Evolutionary conservation across 2,888 invertebrate genomes (phyloP).

Genomic region (Rhodophaea formosa): DNA sequence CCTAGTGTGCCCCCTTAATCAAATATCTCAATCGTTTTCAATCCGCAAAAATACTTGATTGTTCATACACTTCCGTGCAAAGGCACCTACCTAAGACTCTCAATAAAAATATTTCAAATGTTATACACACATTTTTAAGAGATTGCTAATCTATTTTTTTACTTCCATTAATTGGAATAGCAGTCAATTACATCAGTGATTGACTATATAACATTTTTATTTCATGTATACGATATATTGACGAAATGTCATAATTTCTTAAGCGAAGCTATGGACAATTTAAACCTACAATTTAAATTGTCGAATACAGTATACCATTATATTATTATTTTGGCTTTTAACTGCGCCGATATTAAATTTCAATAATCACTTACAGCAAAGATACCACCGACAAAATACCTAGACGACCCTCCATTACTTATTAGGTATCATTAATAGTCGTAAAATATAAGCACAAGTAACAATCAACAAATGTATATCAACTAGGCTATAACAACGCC

Average conservation of each 20-base stretch:
- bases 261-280: neutral
- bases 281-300: neutral
- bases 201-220: neutral
- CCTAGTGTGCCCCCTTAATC: no score
- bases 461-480: slow-evolving; percentile 59
- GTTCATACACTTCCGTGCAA: no score
- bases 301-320: no score
- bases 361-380: no score
- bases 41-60: no score
- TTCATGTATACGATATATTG: neutral
- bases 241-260: neutral
- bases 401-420: no score
- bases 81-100: neutral
- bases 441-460: slow-evolving; percentile 33
- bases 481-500: slow-evolving; percentile 29
- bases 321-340: no score
- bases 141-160: neutral
- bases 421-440: no score
- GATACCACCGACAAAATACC: no score
- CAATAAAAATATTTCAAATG: neutral
- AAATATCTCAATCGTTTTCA: no score
- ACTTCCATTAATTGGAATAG: neutral
- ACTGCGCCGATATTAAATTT: no score
- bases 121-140: neutral
- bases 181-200: neutral